Evolutionary conservation across 2,797 vertebrate species (phyloP).

Genomic region (Agapornis canus): DNA sequence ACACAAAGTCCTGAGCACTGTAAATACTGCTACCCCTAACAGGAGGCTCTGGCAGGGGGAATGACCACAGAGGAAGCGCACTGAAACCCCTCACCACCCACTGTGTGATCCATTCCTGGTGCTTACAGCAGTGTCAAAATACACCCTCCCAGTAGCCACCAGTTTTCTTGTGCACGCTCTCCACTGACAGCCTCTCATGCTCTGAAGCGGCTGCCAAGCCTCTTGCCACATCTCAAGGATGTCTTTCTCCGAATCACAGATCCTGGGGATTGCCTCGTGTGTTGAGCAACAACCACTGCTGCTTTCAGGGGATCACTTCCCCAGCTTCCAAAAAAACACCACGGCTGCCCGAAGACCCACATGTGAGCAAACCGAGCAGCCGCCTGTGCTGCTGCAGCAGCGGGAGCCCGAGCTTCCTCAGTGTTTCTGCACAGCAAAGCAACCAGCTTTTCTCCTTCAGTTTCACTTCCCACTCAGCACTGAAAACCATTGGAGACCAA

Average conservation of each 20-base stretch:
- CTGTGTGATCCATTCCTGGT: accelerated
- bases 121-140: not conserved
- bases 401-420: accelerated
- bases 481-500: not conserved
- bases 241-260: not conserved
- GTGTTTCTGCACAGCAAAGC: not conserved
- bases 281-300: not conserved
- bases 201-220: not conserved
- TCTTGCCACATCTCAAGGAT: not conserved
- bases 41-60: not conserved
- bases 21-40: not conserved
- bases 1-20: not conserved
- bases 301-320: not conserved
- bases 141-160: not conserved
- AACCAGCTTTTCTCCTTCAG: not conserved
- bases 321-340: not conserved
- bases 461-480: conserved; percentile 44
- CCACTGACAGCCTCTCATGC: not conserved
- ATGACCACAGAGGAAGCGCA: not conserved
- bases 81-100: accelerated
- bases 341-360: not conserved
- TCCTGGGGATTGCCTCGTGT: not conserved
- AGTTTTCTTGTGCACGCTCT: not conserved
- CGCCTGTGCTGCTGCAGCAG: not conserved
- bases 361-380: not conserved